These are phyloP conservation scores for Lobophora halterata DNA, from an alignment of 2,888 invertebrate species.

Conservation along the genomic window DNA sequence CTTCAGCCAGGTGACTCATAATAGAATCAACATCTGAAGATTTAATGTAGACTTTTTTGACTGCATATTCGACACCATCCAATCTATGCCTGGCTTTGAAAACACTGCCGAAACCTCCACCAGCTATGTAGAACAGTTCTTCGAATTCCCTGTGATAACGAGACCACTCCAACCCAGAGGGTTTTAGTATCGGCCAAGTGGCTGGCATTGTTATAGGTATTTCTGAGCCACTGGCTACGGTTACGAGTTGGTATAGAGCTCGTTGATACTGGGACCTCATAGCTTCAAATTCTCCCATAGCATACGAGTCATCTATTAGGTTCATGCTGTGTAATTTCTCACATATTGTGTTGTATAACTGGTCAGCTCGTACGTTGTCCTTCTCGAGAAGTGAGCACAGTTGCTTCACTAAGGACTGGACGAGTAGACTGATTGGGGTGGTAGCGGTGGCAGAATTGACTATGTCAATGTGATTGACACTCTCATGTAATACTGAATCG, in stretches of 20 bases:
- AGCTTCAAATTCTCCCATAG: slow-evolving; percentile 85
- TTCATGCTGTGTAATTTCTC: slow-evolving; percentile 84
- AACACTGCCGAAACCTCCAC: slow-evolving; percentile 89
- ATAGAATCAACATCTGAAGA: slow-evolving; percentile 83
- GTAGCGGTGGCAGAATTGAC: slow-evolving; percentile 60
- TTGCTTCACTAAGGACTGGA: slow-evolving; percentile 86
- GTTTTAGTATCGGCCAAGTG: slow-evolving; percentile 75
- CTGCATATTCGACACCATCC: slow-evolving; percentile 89
- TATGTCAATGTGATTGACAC: slow-evolving; percentile 62
- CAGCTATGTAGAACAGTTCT: slow-evolving; percentile 85
- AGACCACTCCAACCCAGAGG: slow-evolving; percentile 81
- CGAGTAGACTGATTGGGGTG: slow-evolving; percentile 84
- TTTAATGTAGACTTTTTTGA: slow-evolving; percentile 87
- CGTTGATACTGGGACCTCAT: slow-evolving; percentile 85
- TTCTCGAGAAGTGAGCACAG: slow-evolving; percentile 84
- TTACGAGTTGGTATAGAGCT: slow-evolving; percentile 83
- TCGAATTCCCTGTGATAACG: slow-evolving; percentile 86
- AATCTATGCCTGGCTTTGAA: slow-evolving; percentile 87
- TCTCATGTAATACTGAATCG: slow-evolving; percentile 59
- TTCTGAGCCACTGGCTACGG: slow-evolving; percentile 79
- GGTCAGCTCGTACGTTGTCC: slow-evolving; percentile 78
- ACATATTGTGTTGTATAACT: slow-evolving; percentile 84
- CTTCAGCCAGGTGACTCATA: slow-evolving; percentile 86
- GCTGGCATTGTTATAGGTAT: slow-evolving; percentile 71
- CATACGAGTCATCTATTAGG: slow-evolving; percentile 85